Percentiles rank a stretch among this genome's conserved stretches.
phyloP scores from a whole-genome alignment of 2,888 invertebrate species.

The Aspidiotus rigidus region DNA sequence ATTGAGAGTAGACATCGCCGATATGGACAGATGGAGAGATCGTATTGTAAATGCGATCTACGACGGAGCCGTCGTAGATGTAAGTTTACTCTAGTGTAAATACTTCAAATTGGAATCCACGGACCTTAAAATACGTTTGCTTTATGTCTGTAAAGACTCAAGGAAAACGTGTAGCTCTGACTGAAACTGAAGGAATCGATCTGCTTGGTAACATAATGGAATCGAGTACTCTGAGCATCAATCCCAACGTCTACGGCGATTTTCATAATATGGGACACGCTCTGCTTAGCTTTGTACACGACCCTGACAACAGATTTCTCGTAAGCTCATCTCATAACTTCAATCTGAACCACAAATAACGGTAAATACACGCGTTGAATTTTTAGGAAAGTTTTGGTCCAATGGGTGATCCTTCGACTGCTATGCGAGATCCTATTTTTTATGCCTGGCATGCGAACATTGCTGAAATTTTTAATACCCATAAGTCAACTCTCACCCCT shows the following conservation, averaged over 20 bases:
- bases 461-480: constrained; percentile 65
- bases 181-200: constrained; percentile 56
- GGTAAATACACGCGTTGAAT: too few relatives aligned
- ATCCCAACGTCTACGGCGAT: constrained; percentile 62
- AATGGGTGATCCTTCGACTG: constrained; percentile 74
- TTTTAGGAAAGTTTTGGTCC: constrained; percentile 65
- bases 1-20: constrained; percentile 57
- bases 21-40: constrained; percentile 66
- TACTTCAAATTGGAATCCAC: too few relatives aligned
- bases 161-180: constrained; percentile 6
- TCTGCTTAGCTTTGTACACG: constrained; percentile 63
- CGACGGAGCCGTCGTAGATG: constrained; percentile 43
- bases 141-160: not conserved
- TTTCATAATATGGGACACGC: constrained; percentile 74
- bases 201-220: constrained; percentile 69
- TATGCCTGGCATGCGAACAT: constrained; percentile 76
- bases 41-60: constrained; percentile 63
- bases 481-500: constrained; percentile 59
- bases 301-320: constrained; percentile 51
- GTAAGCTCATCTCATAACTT: constrained; percentile 11
- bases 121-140: too few relatives aligned
- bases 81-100: not conserved
- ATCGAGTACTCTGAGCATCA: constrained; percentile 58
- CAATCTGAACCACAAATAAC: too few relatives aligned
- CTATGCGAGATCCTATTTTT: constrained; percentile 79